phyloP scores from a whole-genome alignment of 2,113 vertebrate species.

The Pantherophis guttatus region DNA sequence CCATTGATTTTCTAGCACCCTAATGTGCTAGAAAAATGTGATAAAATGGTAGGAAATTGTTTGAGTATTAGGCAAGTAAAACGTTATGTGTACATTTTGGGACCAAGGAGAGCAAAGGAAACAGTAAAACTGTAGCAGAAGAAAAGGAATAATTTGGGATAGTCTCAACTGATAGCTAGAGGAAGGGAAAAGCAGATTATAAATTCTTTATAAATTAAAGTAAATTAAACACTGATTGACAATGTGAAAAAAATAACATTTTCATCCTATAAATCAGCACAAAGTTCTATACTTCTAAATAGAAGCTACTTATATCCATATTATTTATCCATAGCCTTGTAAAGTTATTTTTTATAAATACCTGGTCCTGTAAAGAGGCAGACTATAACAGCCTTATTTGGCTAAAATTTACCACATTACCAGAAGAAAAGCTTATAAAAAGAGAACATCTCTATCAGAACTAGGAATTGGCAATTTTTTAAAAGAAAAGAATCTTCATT shows the following conservation, averaged over 20 bases:
- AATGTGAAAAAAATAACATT: neutral
- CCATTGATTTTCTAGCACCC: neutral
- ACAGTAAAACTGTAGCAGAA: neutral
- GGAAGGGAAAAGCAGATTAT: neutral
- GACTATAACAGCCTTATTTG: neutral
- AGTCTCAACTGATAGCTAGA: neutral
- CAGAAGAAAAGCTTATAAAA: neutral
- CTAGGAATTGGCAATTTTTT: neutral
- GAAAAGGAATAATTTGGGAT: neutral
- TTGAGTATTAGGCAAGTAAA: neutral
- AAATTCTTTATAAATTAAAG: neutral
- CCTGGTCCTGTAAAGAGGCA: neutral
- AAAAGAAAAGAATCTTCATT: neutral
- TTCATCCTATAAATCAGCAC: neutral
- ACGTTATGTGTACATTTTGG: neutral
- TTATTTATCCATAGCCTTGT: neutral
- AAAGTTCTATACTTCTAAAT: neutral
- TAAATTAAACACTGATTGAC: neutral
- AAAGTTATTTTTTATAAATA: neutral
- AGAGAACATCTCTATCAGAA: neutral
- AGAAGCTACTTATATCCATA: neutral
- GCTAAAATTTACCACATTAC: neutral
- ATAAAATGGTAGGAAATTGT: neutral
- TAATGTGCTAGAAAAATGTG: neutral
- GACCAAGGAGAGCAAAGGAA: neutral